Percentiles rank a stretch among this genome's conserved stretches.
Evolutionary conservation across 23 tunicate species (phyloP).

Genomic region (Phallusia fumigata): DNA sequence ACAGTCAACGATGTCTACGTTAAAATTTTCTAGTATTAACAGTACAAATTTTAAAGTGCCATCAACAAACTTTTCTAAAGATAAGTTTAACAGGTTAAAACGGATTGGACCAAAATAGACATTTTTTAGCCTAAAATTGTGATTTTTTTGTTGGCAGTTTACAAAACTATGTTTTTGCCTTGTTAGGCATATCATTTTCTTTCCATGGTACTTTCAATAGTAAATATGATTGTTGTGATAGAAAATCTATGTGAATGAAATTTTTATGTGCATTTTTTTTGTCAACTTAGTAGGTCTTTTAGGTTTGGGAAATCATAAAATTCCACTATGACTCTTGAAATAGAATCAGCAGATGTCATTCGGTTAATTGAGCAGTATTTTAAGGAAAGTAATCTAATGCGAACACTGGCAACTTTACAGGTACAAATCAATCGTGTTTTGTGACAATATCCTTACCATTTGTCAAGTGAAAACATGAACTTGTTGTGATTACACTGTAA

Average conservation of each 20-base stretch:
- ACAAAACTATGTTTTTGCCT: no score
- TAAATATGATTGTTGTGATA: no score
- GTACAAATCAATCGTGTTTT: no score
- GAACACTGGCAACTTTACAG: slow-evolving; percentile 52
- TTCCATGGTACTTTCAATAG: no score
- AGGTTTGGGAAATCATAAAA: background rate
- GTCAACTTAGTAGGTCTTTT: no score
- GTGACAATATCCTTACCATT: no score
- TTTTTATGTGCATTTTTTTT: no score
- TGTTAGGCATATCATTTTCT: no score
- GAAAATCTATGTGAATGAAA: no score
- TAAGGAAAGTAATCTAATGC: slow-evolving; percentile 74
- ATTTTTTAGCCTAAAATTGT: background rate
- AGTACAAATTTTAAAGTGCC: slow-evolving; percentile 29
- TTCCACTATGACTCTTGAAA: slow-evolving; percentile 74
- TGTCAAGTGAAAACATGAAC: no score
- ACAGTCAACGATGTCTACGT: slow-evolving; percentile 4
- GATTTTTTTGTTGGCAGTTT: no score
- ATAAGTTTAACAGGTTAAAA: slow-evolving; percentile 46
- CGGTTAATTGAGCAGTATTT: slow-evolving; percentile 86
- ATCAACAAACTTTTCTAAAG: slow-evolving; percentile 1
- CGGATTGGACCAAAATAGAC: slow-evolving; percentile 13
- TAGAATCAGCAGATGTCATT: slow-evolving; percentile 96
- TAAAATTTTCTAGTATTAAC: slow-evolving; percentile 48
- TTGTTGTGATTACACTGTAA: no score